These are phyloP conservation scores for Thymelicus lineola DNA, from an alignment of 2,888 invertebrate genomes.

Conservation along the genomic window DNA sequence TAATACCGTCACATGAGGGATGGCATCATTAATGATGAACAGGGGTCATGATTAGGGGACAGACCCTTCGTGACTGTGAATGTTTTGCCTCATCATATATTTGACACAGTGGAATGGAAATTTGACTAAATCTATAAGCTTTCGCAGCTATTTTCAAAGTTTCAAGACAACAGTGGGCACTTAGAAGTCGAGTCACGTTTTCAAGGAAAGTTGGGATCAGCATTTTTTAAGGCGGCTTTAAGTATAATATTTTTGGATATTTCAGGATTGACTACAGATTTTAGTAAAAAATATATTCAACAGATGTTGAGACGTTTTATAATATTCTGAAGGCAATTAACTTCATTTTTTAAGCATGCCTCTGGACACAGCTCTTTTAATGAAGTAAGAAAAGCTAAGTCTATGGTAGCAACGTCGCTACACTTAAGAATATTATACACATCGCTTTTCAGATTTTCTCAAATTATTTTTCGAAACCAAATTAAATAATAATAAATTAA, in stretches of 20 bases:
- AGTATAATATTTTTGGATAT: conserved; percentile 21
- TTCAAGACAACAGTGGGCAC: conserved; percentile 54
- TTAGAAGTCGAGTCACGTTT: conserved; percentile 49
- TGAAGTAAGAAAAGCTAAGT: too few relatives aligned
- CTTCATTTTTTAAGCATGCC: too few relatives aligned
- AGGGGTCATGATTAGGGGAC: conserved; percentile 73
- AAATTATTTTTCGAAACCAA: too few relatives aligned
- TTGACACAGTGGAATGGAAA: conserved; percentile 51
- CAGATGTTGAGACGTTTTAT: too few relatives aligned
- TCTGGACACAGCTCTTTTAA: too few relatives aligned
- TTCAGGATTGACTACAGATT: neutral
- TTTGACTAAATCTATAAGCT: conserved; percentile 62
- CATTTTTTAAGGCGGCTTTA: conserved; percentile 29
- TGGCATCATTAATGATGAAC: conserved; percentile 79
- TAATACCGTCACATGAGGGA: conserved; percentile 75
- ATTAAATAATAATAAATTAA: too few relatives aligned
- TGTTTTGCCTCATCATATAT: conserved; percentile 67
- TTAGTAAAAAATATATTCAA: neutral
- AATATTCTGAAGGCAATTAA: too few relatives aligned
- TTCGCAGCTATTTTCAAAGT: conserved; percentile 56
- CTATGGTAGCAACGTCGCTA: too few relatives aligned
- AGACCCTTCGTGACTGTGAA: conserved; percentile 79
- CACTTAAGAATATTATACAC: too few relatives aligned
- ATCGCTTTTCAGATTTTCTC: too few relatives aligned
- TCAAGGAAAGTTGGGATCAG: conserved; percentile 41